Percentiles rank a stretch among this genome's conserved stretches.
phyloP scores from a whole-genome alignment of 2,888 invertebrate genomes.

The Altica lythri region DNA sequence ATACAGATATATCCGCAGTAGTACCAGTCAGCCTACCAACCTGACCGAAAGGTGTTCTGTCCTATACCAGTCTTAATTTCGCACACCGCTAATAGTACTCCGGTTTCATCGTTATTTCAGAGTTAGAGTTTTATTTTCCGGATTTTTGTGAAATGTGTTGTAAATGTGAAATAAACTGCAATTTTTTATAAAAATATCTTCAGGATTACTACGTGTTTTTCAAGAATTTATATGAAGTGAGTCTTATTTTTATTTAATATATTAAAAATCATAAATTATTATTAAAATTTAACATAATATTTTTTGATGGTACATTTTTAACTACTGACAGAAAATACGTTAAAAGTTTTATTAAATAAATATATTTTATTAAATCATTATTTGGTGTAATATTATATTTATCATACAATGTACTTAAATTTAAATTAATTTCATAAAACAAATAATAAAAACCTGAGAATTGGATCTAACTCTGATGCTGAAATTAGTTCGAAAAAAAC shows the following conservation, averaged over 20 bases:
- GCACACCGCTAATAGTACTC: constrained; percentile 14
- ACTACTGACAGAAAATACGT: too few species aligned
- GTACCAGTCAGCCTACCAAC: constrained; percentile 31
- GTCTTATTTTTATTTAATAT: constrained; percentile 6
- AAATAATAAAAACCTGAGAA: too few species aligned
- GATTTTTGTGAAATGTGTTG: constrained; percentile 21
- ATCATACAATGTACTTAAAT: too few species aligned
- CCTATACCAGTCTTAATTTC: constrained; percentile 23
- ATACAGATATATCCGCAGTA: constrained; percentile 30
- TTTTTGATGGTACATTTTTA: not conserved
- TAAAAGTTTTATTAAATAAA: too few species aligned
- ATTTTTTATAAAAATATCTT: constrained; percentile 1
- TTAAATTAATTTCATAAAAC: too few species aligned
- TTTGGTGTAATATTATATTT: too few species aligned
- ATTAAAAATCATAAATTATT: not conserved
- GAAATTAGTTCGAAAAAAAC: too few species aligned
- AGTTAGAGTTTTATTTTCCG: not conserved
- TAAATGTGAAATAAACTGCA: constrained; percentile 12
- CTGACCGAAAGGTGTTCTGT: constrained; percentile 35
- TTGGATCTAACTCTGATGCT: too few species aligned
- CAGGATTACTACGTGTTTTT: constrained; percentile 6
- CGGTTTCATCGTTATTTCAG: too few species aligned
- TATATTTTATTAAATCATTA: too few species aligned
- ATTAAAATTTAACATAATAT: not conserved
- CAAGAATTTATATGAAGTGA: constrained; percentile 12